Percentiles rank a stretch among this genome's conserved stretches.
Evolutionary conservation across 1,140 invertebrate species (phyloP).

Genomic region (Pomacea maculata): DNA sequence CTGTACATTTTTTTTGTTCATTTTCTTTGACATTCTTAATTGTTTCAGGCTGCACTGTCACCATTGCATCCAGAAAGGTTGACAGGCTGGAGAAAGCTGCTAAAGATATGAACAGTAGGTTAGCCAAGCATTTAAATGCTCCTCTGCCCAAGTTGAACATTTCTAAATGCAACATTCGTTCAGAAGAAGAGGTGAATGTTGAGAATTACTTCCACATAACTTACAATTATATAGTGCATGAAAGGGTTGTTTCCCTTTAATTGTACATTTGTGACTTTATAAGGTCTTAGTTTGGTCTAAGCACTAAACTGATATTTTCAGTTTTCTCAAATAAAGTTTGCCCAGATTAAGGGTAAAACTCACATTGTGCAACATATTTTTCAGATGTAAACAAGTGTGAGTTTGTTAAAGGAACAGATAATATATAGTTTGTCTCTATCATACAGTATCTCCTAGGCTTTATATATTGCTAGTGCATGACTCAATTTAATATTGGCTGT

Average conservation of each 20-base stretch:
- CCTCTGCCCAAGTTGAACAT: constrained; percentile 37
- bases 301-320: too few species aligned
- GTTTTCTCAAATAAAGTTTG: background rate
- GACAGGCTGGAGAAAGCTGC: constrained; percentile 61
- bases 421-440: background rate
- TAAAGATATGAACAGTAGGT: constrained; percentile 40
- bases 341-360: background rate
- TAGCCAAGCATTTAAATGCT: constrained; percentile 19
- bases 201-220: background rate
- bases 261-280: background rate
- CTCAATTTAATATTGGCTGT: constrained; percentile 21
- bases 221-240: background rate
- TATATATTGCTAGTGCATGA: background rate
- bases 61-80: constrained; percentile 68
- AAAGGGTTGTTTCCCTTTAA: background rate
- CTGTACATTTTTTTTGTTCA: background rate
- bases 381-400: background rate
- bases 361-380: background rate
- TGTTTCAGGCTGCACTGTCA: constrained; percentile 65
- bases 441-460: background rate
- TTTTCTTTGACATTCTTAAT: background rate
- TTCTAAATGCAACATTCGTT: constrained; percentile 67
- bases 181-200: constrained; percentile 65
- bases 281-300: background rate
- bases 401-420: background rate